Evolutionary conservation across 2,797 vertebrate species (phyloP), one percentile per base, ranked within the genome.

Genomic region (Phoebastria nigripes): DNA sequence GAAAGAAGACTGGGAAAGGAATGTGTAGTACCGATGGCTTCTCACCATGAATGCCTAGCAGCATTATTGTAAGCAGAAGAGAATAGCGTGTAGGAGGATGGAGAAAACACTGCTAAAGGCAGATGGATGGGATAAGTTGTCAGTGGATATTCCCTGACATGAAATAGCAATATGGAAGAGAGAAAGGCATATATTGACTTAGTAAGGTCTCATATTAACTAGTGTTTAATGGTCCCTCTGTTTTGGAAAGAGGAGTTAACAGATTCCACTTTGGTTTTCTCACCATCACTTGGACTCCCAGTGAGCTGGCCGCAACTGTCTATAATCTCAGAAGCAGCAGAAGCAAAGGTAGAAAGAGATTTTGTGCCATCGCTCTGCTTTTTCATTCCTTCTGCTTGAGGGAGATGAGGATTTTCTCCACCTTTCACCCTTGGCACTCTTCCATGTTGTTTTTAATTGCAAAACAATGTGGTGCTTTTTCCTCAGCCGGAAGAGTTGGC

Each of bases 371-470:
- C 7, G 3, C 9, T 70, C 58, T 58, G 17, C 49, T 78, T 81
- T 80, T 76, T 76, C 39, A 21, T 66, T 93, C 54, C 49, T 89
- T 55, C 61, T 88, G 49, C 46, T 83, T n/a, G 69, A 81, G 47
- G 29, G n/a, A 41, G 44, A 35, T 76, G 37, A 76, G 87, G 56
- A 86, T 96, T 96, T 96, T 91, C 89, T 94, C 97, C 67, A 86
- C 89, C 94, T 97, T 97, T 96, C 91, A 88, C 96, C 96, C 74
- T 93, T 97, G 97, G 96, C 93, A 85, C 9, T 96, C 65, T 89
- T 94, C 92, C 92, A 73, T 26, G 84, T 94, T 87, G 81, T 92
- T 98, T 96, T 93, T 97, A 97, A 96, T 97, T 97, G 96, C 92
- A 84, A 93, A 95, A 90, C 94, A 95, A 90, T 47, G 81, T 89